A percentile compares a stretch with the other conserved stretches of the same genome.
Evolutionary conservation across 2,113 vertebrate genomes (phyloP).

Genomic region (Amia ocellicauda): DNA sequence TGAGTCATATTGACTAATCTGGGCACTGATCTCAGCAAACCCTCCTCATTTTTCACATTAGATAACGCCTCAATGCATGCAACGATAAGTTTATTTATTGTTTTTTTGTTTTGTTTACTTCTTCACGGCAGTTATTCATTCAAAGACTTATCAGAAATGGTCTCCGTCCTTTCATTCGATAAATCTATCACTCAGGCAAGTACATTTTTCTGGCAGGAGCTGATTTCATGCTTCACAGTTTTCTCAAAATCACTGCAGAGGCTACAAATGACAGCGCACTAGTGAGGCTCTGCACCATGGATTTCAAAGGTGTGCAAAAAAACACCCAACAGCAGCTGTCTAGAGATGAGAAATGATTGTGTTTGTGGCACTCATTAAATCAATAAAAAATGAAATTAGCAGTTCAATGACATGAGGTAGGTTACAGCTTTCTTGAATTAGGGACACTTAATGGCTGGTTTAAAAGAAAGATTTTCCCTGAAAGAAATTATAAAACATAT

Average conservation of each 20-base stretch:
- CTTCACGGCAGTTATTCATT: neutral
- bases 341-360: too few relatives aligned
- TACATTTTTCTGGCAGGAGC: neutral
- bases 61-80: neutral
- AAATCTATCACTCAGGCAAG: neutral
- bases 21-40: neutral
- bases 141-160: neutral
- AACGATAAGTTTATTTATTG: neutral
- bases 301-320: too few relatives aligned
- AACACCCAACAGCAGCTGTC: neutral
- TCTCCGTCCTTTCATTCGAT: neutral
- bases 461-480: too few relatives aligned
- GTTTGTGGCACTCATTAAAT: too few relatives aligned
- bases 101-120: neutral
- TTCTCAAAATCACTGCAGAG: neutral
- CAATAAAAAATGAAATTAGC: too few relatives aligned
- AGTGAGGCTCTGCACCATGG: neutral
- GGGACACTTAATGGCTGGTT: too few relatives aligned
- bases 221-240: constrained; percentile 3
- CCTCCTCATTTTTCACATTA: too few relatives aligned
- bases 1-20: constrained; percentile 7
- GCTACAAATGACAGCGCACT: neutral
- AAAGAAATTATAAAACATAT: too few relatives aligned
- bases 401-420: too few relatives aligned
- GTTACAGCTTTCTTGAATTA: too few relatives aligned